These are phyloP conservation scores for Sciurus vulgaris DNA, from an alignment of 2,797 vertebrate genomes.

Conservation along the genomic window DNA sequence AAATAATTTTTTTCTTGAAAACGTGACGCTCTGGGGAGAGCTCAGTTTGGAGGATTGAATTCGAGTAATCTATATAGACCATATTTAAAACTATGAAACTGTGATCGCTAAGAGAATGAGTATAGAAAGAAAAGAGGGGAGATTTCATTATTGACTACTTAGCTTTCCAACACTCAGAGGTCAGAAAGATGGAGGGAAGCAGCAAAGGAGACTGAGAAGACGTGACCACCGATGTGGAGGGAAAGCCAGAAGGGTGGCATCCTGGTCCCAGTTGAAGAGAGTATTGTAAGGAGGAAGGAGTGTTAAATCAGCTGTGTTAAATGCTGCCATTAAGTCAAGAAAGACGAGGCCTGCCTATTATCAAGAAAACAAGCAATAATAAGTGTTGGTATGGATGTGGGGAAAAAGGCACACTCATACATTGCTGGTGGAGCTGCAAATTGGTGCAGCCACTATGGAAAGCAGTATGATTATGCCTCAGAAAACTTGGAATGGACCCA, in stretches of 20 bases:
- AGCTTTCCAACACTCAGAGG: not conserved
- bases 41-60: not conserved
- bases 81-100: constrained; percentile 11
- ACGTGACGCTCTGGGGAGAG: not conserved
- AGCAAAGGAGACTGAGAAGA: constrained; percentile 10
- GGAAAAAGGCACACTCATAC: too few relatives aligned
- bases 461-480: too few relatives aligned
- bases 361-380: too few relatives aligned
- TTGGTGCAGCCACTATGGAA: too few relatives aligned
- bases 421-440: too few relatives aligned
- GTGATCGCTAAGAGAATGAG: constrained; percentile 1
- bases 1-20: constrained; percentile 13
- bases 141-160: not conserved
- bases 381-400: too few relatives aligned
- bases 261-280: not conserved
- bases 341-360: not conserved
- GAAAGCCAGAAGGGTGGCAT: not conserved
- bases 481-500: too few relatives aligned
- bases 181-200: not conserved
- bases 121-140: not conserved
- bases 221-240: not conserved
- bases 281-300: not conserved
- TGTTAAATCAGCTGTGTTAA: not conserved
- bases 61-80: not conserved
- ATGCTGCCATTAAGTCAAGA: not conserved